Evolutionary conservation across 2,888 invertebrate species (phyloP).

Genomic region (Strigamia transsilvanica): DNA sequence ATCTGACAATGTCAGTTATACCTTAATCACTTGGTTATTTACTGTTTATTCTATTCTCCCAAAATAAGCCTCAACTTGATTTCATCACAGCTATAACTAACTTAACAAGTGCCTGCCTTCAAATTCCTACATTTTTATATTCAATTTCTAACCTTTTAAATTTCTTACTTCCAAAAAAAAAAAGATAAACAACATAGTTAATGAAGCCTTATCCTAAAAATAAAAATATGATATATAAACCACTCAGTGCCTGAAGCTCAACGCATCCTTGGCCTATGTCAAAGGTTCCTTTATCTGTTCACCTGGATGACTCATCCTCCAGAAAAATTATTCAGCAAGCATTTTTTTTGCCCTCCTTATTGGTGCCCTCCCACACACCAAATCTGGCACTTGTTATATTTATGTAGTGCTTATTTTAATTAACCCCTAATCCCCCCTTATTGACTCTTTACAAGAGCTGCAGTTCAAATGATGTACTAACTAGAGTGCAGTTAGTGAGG

Average conservation of each 20-base stretch:
- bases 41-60: background rate
- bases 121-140: background rate
- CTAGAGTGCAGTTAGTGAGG: background rate
- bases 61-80: background rate
- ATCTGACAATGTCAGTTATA: background rate
- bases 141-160: too few relatives aligned
- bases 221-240: background rate
- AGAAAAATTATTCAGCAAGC: background rate
- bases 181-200: too few relatives aligned
- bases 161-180: too few relatives aligned
- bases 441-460: background rate
- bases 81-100: background rate
- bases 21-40: constrained; percentile 3
- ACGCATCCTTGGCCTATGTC: background rate
- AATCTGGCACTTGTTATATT: background rate
- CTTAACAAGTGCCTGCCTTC: background rate
- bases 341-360: background rate
- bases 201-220: background rate
- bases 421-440: background rate
- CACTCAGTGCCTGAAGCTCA: background rate
- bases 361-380: background rate
- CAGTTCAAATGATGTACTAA: background rate
- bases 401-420: background rate
- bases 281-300: background rate
- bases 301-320: background rate